Evolutionary conservation across 2,797 vertebrate genomes (phyloP).

Genomic region (Monodelphis domestica): DNA sequence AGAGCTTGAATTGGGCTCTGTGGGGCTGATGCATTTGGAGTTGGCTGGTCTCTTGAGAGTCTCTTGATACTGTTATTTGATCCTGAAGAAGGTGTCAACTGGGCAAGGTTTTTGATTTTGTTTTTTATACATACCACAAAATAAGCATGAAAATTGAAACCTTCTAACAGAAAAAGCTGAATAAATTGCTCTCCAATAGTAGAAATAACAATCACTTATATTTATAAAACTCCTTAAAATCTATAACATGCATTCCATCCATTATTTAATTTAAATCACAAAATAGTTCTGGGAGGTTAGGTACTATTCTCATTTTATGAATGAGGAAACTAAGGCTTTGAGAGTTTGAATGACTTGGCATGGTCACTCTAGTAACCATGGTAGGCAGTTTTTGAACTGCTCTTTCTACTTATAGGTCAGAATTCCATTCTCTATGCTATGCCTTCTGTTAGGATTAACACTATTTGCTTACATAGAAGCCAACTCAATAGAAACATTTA

Average conservation of each 20-base stretch:
- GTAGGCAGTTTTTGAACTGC: neutral
- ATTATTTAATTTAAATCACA: neutral
- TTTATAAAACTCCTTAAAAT: neutral
- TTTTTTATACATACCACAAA: conserved; percentile 45
- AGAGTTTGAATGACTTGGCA: neutral
- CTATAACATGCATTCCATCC: neutral
- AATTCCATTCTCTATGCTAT: neutral
- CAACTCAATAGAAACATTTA: conserved; percentile 66
- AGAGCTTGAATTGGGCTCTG: conserved; percentile 18
- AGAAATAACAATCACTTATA: neutral
- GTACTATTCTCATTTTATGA: neutral
- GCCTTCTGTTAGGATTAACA: conserved; percentile 45
- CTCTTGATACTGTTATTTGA: conserved; percentile 42
- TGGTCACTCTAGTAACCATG: neutral
- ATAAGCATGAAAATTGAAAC: conserved; percentile 50
- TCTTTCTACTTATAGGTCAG: neutral
- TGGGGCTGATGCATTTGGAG: conserved; percentile 8
- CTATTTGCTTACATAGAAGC: conserved; percentile 64
- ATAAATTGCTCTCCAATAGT: conserved; percentile 58
- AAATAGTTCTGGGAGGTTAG: neutral
- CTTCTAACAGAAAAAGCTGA: conserved; percentile 63
- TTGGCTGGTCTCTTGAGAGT: neutral
- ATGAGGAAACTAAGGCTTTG: neutral
- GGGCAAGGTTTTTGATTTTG: conserved; percentile 1
- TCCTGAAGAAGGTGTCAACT: conserved; percentile 4